Evolutionary conservation across 2,888 invertebrate genomes (phyloP).

Genomic region (Meteorus colon): DNA sequence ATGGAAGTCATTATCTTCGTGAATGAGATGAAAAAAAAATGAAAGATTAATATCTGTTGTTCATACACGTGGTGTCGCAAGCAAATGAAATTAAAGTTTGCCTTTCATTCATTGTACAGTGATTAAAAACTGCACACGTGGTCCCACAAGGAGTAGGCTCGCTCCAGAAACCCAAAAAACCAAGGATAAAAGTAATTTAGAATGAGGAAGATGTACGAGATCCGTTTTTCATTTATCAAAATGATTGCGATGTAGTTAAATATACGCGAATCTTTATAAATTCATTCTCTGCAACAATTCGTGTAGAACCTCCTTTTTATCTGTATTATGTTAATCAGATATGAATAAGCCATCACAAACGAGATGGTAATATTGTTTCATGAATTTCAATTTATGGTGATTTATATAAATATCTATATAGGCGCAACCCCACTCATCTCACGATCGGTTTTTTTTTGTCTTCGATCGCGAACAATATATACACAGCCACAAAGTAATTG

Average conservation of each 20-base stretch:
- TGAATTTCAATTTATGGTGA: constrained; percentile 17
- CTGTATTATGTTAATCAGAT: background rate
- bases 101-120: constrained; percentile 7
- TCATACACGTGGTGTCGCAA: background rate
- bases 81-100: background rate
- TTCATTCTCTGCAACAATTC: background rate
- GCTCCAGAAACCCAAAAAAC: background rate
- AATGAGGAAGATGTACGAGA: background rate
- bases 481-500: constrained; percentile 47
- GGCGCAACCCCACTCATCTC: constrained; percentile 20
- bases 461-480: constrained; percentile 33
- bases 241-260: background rate
- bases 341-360: constrained; percentile 2
- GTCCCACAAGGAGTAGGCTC: constrained; percentile 21
- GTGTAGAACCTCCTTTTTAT: background rate
- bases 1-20: constrained; percentile 34
- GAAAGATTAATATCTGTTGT: constrained; percentile 14
- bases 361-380: background rate
- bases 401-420: background rate
- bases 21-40: background rate
- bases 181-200: background rate
- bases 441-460: constrained; percentile 12
- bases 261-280: background rate
- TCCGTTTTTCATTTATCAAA: background rate
- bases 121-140: constrained; percentile 8